Evolutionary conservation across 2,113 vertebrate genomes (phyloP).

Genomic region (Proteles cristata): DNA sequence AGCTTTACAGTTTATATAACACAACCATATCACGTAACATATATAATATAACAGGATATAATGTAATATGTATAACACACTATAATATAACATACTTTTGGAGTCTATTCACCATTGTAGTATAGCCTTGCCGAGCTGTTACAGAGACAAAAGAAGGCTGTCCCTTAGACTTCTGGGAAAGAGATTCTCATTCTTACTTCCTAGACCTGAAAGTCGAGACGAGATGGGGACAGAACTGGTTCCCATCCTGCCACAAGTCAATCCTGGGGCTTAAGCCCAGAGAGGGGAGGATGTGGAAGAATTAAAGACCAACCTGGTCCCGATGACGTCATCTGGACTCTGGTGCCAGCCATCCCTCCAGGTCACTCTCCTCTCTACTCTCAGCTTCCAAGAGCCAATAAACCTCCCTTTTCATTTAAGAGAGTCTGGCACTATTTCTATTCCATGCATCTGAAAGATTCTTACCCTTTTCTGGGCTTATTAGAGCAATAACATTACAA

Average conservation of each 20-base stretch:
- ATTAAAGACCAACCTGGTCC: background rate
- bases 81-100: background rate
- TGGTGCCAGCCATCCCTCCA: background rate
- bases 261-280: background rate
- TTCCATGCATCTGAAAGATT: background rate
- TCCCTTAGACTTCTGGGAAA: background rate
- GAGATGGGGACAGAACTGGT: background rate
- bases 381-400: background rate
- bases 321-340: background rate
- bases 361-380: background rate
- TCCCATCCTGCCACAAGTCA: accelerated
- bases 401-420: background rate
- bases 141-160: background rate
- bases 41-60: background rate
- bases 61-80: background rate
- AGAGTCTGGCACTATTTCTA: background rate
- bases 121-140: background rate
- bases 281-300: background rate
- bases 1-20: background rate
- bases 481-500: background rate
- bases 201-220: background rate
- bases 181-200: background rate
- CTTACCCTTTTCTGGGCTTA: background rate
- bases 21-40: background rate
- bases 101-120: background rate